Conservation (phyloP, 1,140 invertebrate species). For the Ganaspis sp. region DNA sequence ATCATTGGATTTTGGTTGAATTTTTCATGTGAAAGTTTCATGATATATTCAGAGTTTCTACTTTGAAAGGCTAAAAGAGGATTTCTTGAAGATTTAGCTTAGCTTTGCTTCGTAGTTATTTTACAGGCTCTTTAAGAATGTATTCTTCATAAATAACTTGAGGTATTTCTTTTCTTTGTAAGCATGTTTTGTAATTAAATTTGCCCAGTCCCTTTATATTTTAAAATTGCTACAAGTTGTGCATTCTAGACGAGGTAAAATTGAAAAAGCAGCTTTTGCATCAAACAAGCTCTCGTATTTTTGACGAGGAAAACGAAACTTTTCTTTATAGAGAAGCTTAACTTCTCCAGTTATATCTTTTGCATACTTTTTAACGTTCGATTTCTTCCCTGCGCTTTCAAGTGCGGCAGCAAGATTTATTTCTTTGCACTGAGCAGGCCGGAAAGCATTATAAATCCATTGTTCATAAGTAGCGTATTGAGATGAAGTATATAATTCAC, state of each 20-base stretch:
- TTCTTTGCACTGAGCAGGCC: not conserved
- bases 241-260: not conserved
- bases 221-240: not conserved
- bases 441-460: conserved; percentile 15
- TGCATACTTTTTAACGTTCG: not conserved
- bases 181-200: not conserved
- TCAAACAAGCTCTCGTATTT: not conserved
- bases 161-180: not conserved
- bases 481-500: not conserved
- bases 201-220: not conserved
- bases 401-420: not conserved
- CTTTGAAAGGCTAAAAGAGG: conserved; percentile 9
- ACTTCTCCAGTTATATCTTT: not conserved
- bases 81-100: conserved; percentile 26
- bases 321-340: not conserved
- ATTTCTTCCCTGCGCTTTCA: not conserved
- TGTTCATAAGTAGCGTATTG: conserved; percentile 24
- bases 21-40: not conserved
- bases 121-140: not conserved
- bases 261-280: not conserved
- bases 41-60: not conserved
- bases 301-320: not conserved
- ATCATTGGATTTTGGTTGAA: not conserved
- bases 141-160: not conserved
- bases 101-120: not conserved